Evolutionary conservation across 2,888 invertebrate genomes (phyloP), one percentile per base, ranked within the genome.

Genomic region (Lasiommata megera): DNA sequence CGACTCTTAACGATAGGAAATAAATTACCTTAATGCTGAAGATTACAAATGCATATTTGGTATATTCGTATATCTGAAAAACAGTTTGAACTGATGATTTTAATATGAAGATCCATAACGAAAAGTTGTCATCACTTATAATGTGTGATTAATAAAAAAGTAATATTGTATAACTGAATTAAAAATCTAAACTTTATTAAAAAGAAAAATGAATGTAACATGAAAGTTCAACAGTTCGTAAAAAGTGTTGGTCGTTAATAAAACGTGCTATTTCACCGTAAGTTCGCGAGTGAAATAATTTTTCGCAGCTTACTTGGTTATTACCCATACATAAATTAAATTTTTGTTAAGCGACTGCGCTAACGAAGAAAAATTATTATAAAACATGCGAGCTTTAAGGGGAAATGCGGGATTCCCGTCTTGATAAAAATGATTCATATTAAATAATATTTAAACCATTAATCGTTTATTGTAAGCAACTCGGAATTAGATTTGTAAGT

Each of bases 351-450:
- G 79, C 74, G 72, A 70, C 72, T 41, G 72, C 60, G 69, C 71
- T 75, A 76, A 76, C 71, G 62, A 75, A 71, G 73, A 79, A 69
- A 80, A 79, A 83, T 79, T 78, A 78, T 76, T 69, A 66, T 69
- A 70, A 64, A 70, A 73, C 82, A 82, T 82, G 80, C 80, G 71
- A 52, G 51, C 56, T 40, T 56, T 41, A 48, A 51, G 52, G 61
- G 58, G 47, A 37, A 61, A 59, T 28, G 56, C 16, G 62, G 64
- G 52, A 64, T 58, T 65, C 55, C 68, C 64, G 43, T 31, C 44
- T 40, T 56, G 55, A 59, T 56, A 56, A 58, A 59, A 58, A 63
- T 63, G 54, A 58, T 18, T 44, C 56, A 48, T 55, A 34, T 51
- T 17, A 54, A 41, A 54, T 16, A 0, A 17, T 46, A 31, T 31